phyloP scores from a whole-genome alignment of 2,113 vertebrate species.

The Psammodynastes pulverulentus region DNA sequence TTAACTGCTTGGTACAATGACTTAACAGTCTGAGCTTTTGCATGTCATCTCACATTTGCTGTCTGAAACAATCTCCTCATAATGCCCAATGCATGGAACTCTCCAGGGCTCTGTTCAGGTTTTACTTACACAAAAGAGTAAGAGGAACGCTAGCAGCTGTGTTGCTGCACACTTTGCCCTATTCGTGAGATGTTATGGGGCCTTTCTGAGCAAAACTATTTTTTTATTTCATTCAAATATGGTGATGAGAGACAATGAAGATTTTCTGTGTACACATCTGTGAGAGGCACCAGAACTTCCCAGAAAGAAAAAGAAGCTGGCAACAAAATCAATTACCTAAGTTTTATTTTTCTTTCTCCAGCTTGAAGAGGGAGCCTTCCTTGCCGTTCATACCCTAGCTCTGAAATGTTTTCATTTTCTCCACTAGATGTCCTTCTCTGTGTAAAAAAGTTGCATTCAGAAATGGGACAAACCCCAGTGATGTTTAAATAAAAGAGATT shows the following conservation, averaged over 20 bases:
- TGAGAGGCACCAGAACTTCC: neutral
- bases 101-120: neutral
- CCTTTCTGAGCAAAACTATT: neutral
- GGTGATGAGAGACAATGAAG: neutral
- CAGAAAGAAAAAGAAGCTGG: neutral
- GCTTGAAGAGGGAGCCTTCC: neutral
- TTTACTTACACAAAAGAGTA: neutral
- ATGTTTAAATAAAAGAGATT: neutral
- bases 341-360: neutral
- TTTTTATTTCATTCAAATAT: neutral
- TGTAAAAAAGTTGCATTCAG: neutral
- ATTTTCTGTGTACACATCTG: neutral
- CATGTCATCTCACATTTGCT: neutral
- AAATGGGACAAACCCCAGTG: neutral
- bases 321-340: neutral
- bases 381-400: neutral
- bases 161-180: neutral
- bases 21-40: neutral
- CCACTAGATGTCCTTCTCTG: constrained; percentile 32
- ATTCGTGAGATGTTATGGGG: neutral
- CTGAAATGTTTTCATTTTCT: constrained; percentile 2
- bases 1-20: neutral
- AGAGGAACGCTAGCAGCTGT: neutral
- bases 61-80: neutral
- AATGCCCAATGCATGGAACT: neutral